Evolutionary conservation across 2,888 invertebrate genomes (phyloP), one percentile per base, ranked within the genome.

Genomic region (Zonitis immaculata): DNA sequence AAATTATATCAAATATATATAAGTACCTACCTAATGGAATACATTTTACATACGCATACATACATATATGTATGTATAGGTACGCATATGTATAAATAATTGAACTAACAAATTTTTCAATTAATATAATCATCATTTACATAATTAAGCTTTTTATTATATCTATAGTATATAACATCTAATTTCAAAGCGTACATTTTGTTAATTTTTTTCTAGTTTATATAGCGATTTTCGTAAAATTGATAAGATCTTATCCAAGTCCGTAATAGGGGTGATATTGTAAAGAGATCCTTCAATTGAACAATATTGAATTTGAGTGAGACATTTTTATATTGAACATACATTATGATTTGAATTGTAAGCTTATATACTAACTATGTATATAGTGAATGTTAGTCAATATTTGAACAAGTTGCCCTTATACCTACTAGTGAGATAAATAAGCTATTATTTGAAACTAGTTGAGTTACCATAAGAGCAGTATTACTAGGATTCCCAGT

Each of bases 271-370:
- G 32, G 9, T 22, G 35, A 35, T 35, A 47, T 32, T 27, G 35
- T 35, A 47, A 11, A 28, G 35, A 20, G 18, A 25, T 35, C 47
- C 32, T 30, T 47, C 30, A 30, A 22, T 8, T 20, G 35, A n/a
- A 35, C 32, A 35, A 48, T 48, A 44, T 44, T 44, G 44, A 30
- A 27, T 50, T 50, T 47, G 50, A 56, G 51, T 52, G 49, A 47
- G 56, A 56, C 52, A 52, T 50, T 52, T 52, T 56, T 52, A 50
- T 56, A 56, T 56, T 63, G 60, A 61, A 59, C 58, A 61, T 35
- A 56, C 53, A 58, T 48, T 54, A 48, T 60, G 62, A 63, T 62
- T 63, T 60, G 56, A 48, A 54, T 59, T 54, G 59, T 59, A 49
- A 60, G 58, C 61, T 60, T n/a, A n/a, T n/a, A n/a, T n/a, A n/a